Evolutionary conservation across 2,113 vertebrate genomes (phyloP), one percentile per base, ranked within the genome.

Genomic region (Seriola aureovittata): DNA sequence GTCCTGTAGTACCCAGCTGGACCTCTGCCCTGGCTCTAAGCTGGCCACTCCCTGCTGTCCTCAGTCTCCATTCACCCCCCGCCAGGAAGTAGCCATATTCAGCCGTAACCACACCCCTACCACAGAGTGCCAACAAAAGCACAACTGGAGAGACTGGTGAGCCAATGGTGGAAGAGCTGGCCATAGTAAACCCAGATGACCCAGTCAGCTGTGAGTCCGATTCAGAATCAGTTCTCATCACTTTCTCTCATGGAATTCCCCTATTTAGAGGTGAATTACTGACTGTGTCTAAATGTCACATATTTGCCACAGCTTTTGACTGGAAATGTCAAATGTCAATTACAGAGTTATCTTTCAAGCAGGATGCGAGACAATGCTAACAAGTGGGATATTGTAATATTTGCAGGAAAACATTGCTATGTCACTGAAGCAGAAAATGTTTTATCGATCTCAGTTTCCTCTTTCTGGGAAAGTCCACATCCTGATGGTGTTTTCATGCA

Each of bases 141-240:
- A 78, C 62, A 85, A 86, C 66, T 80, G 59, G 80, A 86, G 86
- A 85, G 25, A 55, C 72, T 3, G 3, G 44, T 13, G 58, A 83
- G 46, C 85, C 88, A 89, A 84, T 84, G 14, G 59, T 13, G 7
- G 71, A 66, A 8, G 60, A 88, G 42, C 77, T 67, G 62, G 48
- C 66, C 66, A 69, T 50, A 75, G 55, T 78, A 76, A 86, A 82
- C 75, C 66, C 67, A 29, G 46, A 1, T 10, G 75, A 82, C 72
- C 80, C 83, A 63, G 29, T 68, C 78, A 82, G 52, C 42, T 67
- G 38, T 34, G 29, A 69, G 14, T 29, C 40, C 16, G 2, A 68
- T 8, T 75, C 34, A 23, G 60, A 16, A 46, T 74, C 71, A n/a
- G 58, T 81, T 81, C 70, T 69, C 80, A 60, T 69, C 23, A 10